phyloP scores from a whole-genome alignment of 2,113 vertebrate species.

The Elaphurus davidianus region DNA sequence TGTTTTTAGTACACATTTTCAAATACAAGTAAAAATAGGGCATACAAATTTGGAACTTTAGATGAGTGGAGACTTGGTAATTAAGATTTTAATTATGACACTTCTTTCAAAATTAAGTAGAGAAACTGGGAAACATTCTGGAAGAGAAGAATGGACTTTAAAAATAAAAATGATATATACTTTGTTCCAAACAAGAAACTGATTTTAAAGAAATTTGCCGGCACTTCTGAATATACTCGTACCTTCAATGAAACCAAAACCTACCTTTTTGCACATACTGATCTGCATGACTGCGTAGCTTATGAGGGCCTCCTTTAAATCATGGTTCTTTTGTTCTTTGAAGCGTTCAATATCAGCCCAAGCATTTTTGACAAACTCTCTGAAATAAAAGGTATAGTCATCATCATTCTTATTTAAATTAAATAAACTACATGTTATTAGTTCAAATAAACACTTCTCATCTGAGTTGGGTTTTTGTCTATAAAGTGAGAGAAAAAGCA shows the following conservation, averaged over 20 bases:
- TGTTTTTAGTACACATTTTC: neutral
- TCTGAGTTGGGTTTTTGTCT: neutral
- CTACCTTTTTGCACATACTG: conserved; percentile 98
- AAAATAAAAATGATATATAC: neutral
- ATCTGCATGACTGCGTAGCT: conserved; percentile 99
- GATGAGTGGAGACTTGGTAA: neutral
- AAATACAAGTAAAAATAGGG: neutral
- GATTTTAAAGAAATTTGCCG: neutral
- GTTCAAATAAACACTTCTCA: neutral
- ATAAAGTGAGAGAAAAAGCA: neutral
- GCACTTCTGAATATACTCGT: neutral
- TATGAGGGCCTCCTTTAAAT: conserved; percentile 95
- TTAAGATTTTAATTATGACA: neutral
- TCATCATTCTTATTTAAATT: conserved; percentile 20
- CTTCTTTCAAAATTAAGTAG: conserved; percentile 19
- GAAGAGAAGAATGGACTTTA: neutral
- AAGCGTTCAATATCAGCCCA: conserved; percentile 96
- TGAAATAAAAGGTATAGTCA: conserved; percentile 75
- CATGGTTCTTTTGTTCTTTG: conserved; percentile 95
- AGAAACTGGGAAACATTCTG: neutral
- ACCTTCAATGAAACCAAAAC: neutral
- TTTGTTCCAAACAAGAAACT: neutral
- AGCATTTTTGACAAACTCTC: conserved; percentile 93
- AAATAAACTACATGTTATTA: neutral
- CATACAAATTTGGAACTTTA: neutral